Conservation (phyloP, 2,113 vertebrate genomes). For the Hirundichthys speculiger region DNA sequence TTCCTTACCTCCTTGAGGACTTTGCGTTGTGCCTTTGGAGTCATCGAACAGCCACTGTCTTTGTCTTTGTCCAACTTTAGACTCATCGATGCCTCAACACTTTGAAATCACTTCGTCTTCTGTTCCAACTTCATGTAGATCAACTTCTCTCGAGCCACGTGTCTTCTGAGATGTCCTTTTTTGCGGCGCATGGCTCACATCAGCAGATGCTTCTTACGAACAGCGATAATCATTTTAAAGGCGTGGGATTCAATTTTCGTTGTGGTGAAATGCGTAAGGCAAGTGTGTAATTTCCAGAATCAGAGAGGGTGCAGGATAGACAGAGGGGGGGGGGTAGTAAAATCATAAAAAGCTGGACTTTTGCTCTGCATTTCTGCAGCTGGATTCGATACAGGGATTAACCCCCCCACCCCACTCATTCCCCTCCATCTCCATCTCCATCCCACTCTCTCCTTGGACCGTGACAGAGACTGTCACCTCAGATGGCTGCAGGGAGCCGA, state of each 20-base stretch:
- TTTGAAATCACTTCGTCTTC: no score
- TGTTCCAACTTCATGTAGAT: no score
- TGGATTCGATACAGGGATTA: conserved; percentile 74
- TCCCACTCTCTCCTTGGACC: conserved; percentile 60
- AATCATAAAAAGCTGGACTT: conserved; percentile 46
- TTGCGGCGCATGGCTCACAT: no score
- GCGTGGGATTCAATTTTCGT: conserved; percentile 55
- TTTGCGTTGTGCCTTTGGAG: no score
- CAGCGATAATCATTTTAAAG: conserved; percentile 53
- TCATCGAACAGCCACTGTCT: no score
- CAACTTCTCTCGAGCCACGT: no score
- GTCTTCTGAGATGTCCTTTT: no score
- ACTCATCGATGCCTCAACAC: no score
- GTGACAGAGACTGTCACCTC: conserved; percentile 70
- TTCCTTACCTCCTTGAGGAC: no score
- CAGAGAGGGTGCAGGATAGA: conserved; percentile 33
- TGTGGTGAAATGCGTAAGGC: conserved; percentile 25
- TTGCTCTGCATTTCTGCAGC: conserved; percentile 45
- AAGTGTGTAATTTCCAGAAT: conserved; percentile 59
- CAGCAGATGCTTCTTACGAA: no score
- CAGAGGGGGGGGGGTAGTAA: conserved; percentile 17
- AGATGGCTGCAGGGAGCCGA: conserved; percentile 65
- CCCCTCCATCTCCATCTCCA: conserved; percentile 36
- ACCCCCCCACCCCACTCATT: conserved; percentile 10
- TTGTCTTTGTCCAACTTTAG: no score